Base-by-base conservation (phyloP, 2,113 vertebrate species). In the Cyanocitta stelleri region DNA sequence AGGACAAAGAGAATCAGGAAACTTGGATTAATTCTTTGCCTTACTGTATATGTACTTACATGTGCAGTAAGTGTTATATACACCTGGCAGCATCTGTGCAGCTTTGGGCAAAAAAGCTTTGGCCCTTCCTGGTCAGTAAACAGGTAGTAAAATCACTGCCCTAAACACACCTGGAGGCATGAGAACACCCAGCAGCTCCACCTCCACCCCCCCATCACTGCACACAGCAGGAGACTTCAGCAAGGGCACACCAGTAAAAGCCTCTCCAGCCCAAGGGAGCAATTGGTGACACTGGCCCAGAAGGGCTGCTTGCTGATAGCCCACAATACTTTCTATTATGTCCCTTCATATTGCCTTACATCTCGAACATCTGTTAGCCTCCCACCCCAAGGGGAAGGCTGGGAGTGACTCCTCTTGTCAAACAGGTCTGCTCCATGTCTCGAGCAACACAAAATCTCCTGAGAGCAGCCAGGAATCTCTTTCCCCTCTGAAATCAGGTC, bases 381-480 rank as follows among this genome's bases (percentile, higher is more conserved):
- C 51, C 46, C 16, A 62, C 64, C 39, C 39, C 48, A 37, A 23
- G 32, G 46, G 21, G 15, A 61, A 39, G n/a, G 44, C 64, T 75
- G 35, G 30, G 56, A 89, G 61, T 13, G 43, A 58, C 76, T 86
- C n/a, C 67, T 87, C 77, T 79, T 5, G 5, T 55, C 58, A 77
- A 87, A 69, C 49, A 71, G 56, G 80, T 83, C 52, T 74, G 73
- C 22, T 84, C 41, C 37, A 13, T 2, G 22, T 71, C 55, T 81
- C 0, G 0, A 87, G 61, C 14, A 4, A 72, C 1, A 1, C 2
- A 3, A 67, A 86, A 80, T 22, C 52, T 48, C 56, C 66, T 7
- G 6, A 59, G 29, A 86, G 59, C 51, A 46, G 51, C 48, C 63
- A 80, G 33, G 16, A 89, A 59, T 33, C 59, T 63, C 48, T 8